Conservation (phyloP, 2,797 vertebrate species). For the Pseudochaenichthys georgianus region DNA sequence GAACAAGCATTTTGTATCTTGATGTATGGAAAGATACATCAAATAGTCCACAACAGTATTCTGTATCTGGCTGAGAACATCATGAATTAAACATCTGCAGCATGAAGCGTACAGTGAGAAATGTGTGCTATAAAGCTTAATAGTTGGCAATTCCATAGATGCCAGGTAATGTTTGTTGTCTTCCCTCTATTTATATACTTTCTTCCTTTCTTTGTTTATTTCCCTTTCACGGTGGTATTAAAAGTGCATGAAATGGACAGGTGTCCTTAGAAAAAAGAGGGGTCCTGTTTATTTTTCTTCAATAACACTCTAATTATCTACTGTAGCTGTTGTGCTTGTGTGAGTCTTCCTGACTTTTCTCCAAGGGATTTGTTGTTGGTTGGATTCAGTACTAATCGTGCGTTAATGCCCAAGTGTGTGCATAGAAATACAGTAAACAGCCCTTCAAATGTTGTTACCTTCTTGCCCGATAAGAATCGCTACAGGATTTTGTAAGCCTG, state of each 20-base stretch:
- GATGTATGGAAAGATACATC: background rate
- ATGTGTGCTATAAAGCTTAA: background rate
- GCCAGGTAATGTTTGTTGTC: background rate
- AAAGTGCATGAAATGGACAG: background rate
- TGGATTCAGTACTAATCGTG: background rate
- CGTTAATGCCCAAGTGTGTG: background rate
- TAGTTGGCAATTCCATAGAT: background rate
- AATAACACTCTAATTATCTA: constrained; percentile 1
- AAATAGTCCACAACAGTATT: constrained; percentile 9
- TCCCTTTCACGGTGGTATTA: background rate
- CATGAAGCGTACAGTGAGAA: constrained; percentile 20
- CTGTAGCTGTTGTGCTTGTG: background rate
- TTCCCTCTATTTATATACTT: background rate
- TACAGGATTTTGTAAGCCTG: constrained; percentile 15
- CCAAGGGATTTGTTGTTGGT: background rate
- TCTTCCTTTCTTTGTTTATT: background rate
- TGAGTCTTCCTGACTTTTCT: background rate
- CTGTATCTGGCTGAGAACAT: constrained; percentile 21
- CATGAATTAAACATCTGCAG: constrained; percentile 43
- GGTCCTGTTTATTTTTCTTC: background rate
- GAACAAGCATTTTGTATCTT: constrained; percentile 2
- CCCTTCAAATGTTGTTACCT: background rate
- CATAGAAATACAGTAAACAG: constrained; percentile 1
- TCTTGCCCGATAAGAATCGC: background rate
- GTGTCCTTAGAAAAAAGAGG: background rate